Base-by-base conservation (phyloP, 1,140 invertebrate genomes). In the Brachionus koreanus region DNA sequence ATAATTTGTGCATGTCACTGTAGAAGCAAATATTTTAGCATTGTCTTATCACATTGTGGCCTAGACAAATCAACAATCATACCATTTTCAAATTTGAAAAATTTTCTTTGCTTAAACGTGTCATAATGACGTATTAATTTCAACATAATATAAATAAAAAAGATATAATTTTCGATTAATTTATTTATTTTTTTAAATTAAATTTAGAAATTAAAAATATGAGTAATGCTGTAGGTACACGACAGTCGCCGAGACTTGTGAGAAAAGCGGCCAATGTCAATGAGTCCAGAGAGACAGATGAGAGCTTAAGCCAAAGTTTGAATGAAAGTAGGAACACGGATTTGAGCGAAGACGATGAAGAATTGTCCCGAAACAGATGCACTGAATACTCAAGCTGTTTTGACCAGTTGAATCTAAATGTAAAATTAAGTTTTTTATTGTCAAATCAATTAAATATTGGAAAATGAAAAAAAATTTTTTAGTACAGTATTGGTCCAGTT, bases 401-500 rank as follows among this genome's bases (percentile, higher is more conserved):
- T 57, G 7, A 57, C 9, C 49, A 57, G 19, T 33, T 65, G 29
- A 65, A 65, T 65, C 29, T 65, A 33, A 65, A 65, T 37, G 25
- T 65, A 33, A 33, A 29, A 29, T n/a, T n/a, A n/a, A n/a, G n/a
- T n/a, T 65, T 65, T 29, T 13, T 65, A 29, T 10, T 33, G n/a
- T n/a, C n/a, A n/a, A n/a, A n/a, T n/a, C n/a, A n/a, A n/a, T n/a
- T n/a, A n/a, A n/a, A n/a, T n/a, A n/a, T n/a, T n/a, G n/a, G n/a
- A n/a, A n/a, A n/a, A n/a, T n/a, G n/a, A n/a, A n/a, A n/a, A 10
- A 25, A 61, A 43, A 63, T 43, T n/a, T 25, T 57, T 29, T 49
- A 67, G 61, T 19, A 39, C n/a, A 72, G 76, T 67, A 29, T 83
- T 65, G 42, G 83, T 6, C 85, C 94, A 85, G 96, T 96, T 13